Evolutionary conservation across 2,888 invertebrate genomes (phyloP).

Genomic region (Lepidocyrtinus sp.): DNA sequence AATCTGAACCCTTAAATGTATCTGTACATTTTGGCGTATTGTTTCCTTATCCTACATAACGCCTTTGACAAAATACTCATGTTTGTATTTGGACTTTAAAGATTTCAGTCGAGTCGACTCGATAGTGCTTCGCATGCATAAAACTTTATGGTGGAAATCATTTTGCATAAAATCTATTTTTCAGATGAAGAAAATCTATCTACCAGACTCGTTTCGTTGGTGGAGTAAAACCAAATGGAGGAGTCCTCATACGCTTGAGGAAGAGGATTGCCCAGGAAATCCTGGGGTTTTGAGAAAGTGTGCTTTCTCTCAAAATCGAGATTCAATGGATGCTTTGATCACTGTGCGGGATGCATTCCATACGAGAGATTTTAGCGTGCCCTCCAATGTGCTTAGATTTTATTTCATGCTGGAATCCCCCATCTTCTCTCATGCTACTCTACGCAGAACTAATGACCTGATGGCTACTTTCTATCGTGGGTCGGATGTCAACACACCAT

Average conservation of each 20-base stretch:
- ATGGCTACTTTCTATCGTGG: conserved; percentile 64
- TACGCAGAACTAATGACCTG: conserved; percentile 56
- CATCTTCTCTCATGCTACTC: conserved; percentile 54
- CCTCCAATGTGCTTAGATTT: conserved; percentile 59
- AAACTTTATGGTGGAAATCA: neutral
- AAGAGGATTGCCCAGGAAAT: conserved; percentile 53
- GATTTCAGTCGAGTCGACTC: conserved; percentile 1
- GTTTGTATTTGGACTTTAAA: neutral
- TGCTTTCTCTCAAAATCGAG: conserved; percentile 48
- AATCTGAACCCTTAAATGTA: too few species aligned
- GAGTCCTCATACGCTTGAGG: conserved; percentile 40
- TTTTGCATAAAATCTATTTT: conserved; percentile 2
- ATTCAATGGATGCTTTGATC: conserved; percentile 59
- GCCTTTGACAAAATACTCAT: conserved; percentile 8
- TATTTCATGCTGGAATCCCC: conserved; percentile 67
- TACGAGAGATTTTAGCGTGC: conserved; percentile 49
- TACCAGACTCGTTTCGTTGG: conserved; percentile 62
- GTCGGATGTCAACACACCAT: conserved; percentile 62
- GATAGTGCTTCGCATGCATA: too few species aligned
- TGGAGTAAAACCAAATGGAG: conserved; percentile 60
- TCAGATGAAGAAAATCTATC: conserved; percentile 60
- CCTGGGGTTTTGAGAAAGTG: conserved; percentile 54
- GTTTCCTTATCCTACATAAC: too few species aligned
- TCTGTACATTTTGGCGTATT: too few species aligned
- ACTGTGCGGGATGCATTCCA: conserved; percentile 62